A percentile compares a stretch with the other conserved stretches of the same genome.
Evolutionary conservation across 2,888 invertebrate species (phyloP).

Genomic region (Tetheella fluctuosa): DNA sequence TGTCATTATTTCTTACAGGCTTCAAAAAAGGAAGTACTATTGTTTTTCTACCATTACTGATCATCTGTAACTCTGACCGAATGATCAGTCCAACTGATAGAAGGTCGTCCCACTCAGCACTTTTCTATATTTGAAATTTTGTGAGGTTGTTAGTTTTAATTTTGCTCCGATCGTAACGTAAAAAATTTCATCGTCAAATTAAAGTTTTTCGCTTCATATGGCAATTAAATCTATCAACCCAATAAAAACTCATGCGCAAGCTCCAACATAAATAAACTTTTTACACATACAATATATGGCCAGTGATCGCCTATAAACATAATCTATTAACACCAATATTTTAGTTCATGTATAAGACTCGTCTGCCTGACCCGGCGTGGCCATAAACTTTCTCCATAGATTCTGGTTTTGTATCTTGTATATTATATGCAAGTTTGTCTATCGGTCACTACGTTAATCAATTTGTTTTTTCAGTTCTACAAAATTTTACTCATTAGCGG

Average conservation of each 20-base stretch:
- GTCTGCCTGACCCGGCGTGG: constrained; percentile 53
- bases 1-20: too few species aligned
- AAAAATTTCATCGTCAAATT: too few species aligned
- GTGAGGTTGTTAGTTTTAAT: too few species aligned
- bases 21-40: too few species aligned
- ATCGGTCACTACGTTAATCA: background rate
- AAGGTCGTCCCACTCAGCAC: too few species aligned
- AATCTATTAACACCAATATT: constrained; percentile 69
- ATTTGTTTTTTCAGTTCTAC: background rate
- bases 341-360: constrained; percentile 31
- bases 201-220: too few species aligned
- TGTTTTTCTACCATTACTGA: too few species aligned
- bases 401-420: constrained; percentile 37
- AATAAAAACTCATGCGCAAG: background rate
- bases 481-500: too few species aligned
- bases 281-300: constrained; percentile 46
- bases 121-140: too few species aligned
- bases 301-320: constrained; percentile 58
- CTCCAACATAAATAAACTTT: constrained; percentile 20
- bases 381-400: constrained; percentile 58
- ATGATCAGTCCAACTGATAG: too few species aligned
- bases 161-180: too few species aligned
- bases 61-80: too few species aligned
- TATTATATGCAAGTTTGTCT: constrained; percentile 1
- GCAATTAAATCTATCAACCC: background rate